phyloP scores from a whole-genome alignment of 1,140 invertebrate species.

The Notospermus geniculatus region DNA sequence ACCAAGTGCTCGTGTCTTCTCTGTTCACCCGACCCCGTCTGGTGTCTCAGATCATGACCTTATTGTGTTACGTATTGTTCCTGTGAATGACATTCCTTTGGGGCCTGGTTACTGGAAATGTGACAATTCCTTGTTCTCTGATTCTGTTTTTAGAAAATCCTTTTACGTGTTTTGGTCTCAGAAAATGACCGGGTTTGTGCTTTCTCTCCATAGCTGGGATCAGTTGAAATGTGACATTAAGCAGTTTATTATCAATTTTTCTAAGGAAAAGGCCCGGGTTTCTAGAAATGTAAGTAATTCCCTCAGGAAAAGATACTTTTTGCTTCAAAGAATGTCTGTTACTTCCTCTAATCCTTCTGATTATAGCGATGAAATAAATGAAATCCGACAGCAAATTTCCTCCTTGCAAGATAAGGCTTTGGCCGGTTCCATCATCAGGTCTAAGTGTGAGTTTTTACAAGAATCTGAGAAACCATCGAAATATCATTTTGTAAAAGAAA shows the following conservation, averaged over 20 bases:
- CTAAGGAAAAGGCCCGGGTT: slow-evolving; percentile 15
- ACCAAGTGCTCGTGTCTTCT: neutral
- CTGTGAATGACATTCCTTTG: neutral
- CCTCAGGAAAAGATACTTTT: neutral
- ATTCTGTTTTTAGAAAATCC: neutral
- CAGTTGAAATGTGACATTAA: slow-evolving; percentile 13
- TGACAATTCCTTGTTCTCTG: slow-evolving; percentile 18
- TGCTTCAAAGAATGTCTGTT: neutral
- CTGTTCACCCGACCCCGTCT: neutral
- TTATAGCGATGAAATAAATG: neutral
- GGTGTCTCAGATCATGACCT: slow-evolving; percentile 8
- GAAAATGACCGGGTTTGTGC: slow-evolving; percentile 15
- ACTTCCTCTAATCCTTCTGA: neutral
- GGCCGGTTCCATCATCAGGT: slow-evolving; percentile 16
- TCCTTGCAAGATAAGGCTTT: slow-evolving; percentile 12
- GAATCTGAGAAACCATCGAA: slow-evolving; percentile 23
- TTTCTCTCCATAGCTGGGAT: slow-evolving; percentile 20
- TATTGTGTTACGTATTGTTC: neutral
- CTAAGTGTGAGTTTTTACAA: slow-evolving; percentile 17
- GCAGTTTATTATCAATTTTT: slow-evolving; percentile 1
- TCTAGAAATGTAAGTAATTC: slow-evolving; percentile 12
- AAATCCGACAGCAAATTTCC: slow-evolving; percentile 14
- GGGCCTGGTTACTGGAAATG: slow-evolving; percentile 28
- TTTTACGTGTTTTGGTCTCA: slow-evolving; percentile 20
- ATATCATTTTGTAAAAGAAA: slow-evolving; percentile 22